Conservation (phyloP, 2,113 vertebrate species). For the Chlorodrepanis virens region DNA sequence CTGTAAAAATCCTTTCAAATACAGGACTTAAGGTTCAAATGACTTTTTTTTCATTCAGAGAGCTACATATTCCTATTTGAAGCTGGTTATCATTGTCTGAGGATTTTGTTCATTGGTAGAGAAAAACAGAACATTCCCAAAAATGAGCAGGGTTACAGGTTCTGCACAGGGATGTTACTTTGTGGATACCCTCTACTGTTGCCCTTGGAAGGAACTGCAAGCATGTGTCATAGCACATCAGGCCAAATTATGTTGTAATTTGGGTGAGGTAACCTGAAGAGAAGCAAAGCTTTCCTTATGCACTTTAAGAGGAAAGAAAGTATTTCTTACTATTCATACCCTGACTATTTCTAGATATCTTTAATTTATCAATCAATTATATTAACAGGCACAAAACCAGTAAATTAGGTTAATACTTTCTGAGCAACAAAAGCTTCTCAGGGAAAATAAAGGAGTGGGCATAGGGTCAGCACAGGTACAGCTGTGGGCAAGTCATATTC, state of each 20-base stretch:
- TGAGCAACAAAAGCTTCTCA: background rate
- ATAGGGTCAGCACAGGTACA: background rate
- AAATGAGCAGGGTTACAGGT: background rate
- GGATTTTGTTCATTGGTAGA: background rate
- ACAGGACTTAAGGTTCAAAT: background rate
- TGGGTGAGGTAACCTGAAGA: background rate
- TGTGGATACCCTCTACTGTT: background rate
- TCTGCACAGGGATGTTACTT: background rate
- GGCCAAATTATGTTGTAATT: background rate
- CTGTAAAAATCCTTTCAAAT: background rate
- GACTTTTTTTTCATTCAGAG: background rate
- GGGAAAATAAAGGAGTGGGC: background rate
- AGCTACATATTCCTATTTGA: background rate
- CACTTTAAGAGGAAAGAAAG: background rate
- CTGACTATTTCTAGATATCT: background rate
- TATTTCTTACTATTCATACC: background rate
- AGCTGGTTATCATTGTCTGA: background rate
- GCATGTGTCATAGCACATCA: background rate
- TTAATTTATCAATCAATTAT: background rate
- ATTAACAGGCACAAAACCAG: background rate
- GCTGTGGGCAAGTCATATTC: background rate
- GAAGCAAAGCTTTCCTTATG: background rate
- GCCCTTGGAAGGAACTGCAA: background rate
- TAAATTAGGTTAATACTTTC: background rate
- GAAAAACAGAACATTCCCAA: background rate